A percentile compares a stretch with the other conserved stretches of the same genome.
Conservation (phyloP, 2,113 vertebrate genomes). For the Plectropomus leopardus region DNA sequence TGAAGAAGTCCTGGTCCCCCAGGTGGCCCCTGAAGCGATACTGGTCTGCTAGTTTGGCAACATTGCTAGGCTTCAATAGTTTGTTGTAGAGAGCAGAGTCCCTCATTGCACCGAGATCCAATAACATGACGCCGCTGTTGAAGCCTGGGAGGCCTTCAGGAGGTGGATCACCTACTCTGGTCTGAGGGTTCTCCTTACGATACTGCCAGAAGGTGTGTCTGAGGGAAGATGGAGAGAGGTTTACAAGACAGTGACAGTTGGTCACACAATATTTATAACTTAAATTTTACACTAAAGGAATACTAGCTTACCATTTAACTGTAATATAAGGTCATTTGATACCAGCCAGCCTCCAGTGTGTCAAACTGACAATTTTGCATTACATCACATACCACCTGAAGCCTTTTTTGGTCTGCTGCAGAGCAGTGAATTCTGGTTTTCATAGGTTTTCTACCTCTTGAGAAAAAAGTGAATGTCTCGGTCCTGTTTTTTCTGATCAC, state of each 20-base stretch:
- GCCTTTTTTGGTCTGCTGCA: too few relatives aligned
- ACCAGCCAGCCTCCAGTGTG: too few relatives aligned
- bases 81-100: slow-evolving; percentile 90
- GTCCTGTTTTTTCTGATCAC: too few relatives aligned
- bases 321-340: too few relatives aligned
- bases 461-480: too few relatives aligned
- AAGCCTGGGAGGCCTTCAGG: slow-evolving; percentile 94
- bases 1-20: slow-evolving; percentile 99
- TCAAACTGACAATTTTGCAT: too few relatives aligned
- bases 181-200: slow-evolving; percentile 92
- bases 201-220: slow-evolving; percentile 99
- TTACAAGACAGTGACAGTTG: not conserved
- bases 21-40: slow-evolving; percentile 96
- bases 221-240: slow-evolving; percentile 40
- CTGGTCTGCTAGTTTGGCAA: slow-evolving; percentile 89
- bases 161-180: slow-evolving; percentile 91
- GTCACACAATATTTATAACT: too few relatives aligned
- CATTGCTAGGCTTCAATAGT: slow-evolving; percentile 87
- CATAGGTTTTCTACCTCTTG: too few relatives aligned
- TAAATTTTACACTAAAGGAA: too few relatives aligned
- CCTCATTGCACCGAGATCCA: slow-evolving; percentile 93
- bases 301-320: too few relatives aligned
- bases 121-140: slow-evolving; percentile 96
- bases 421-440: too few relatives aligned
- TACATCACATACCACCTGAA: too few relatives aligned